These are phyloP conservation scores for Menidia beryllina DNA, from an alignment of 2,113 vertebrate species.

Conservation along the genomic window DNA sequence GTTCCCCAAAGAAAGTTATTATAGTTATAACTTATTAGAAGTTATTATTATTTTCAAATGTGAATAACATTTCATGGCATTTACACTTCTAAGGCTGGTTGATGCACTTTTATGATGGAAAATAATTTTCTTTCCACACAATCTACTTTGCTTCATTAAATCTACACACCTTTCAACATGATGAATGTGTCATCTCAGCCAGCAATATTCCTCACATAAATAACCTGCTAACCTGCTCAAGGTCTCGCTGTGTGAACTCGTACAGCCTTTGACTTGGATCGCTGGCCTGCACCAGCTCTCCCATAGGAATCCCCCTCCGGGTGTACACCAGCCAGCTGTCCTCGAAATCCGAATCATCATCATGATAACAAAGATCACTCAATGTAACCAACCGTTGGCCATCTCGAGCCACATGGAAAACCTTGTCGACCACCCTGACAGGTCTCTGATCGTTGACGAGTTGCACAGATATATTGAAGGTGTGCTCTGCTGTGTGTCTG, in stretches of 20 bases:
- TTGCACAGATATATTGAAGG: conserved; percentile 84
- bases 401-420: conserved; percentile 85
- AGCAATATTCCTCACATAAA: not conserved
- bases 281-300: conserved; percentile 85
- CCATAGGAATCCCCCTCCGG: conserved; percentile 85
- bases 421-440: conserved; percentile 83
- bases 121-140: not conserved
- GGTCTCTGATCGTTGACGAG: conserved; percentile 92
- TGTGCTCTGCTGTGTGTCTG: conserved; percentile 65
- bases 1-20: no score
- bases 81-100: no score
- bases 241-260: conserved; percentile 87
- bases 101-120: no score
- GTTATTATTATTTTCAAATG: no score
- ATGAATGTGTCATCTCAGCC: not conserved
- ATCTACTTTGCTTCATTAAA: not conserved
- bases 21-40: no score
- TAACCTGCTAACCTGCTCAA: conserved; percentile 70
- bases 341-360: conserved; percentile 89
- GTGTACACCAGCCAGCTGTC: conserved; percentile 88
- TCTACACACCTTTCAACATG: not conserved
- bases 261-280: conserved; percentile 85
- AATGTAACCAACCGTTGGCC: conserved; percentile 85
- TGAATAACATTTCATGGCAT: no score
- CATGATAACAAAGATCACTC: conserved; percentile 86